Evolutionary conservation across 2,888 invertebrate species (phyloP).

Genomic region (Monopis laevigella): DNA sequence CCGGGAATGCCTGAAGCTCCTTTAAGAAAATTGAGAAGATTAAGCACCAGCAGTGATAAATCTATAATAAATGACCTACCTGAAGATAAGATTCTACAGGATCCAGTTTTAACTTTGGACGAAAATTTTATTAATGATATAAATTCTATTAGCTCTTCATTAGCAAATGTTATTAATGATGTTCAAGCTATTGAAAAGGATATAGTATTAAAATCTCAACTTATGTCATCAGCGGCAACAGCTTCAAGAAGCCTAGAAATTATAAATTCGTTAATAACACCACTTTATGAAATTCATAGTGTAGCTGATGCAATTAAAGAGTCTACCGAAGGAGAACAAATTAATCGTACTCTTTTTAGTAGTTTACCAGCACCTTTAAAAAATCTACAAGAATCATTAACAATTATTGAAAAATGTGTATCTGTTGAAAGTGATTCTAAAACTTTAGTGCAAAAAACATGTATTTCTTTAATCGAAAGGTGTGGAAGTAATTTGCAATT

Average conservation of each 20-base stretch:
- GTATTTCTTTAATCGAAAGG: conserved; percentile 71
- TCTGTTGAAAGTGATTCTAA: conserved; percentile 73
- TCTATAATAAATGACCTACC: conserved; percentile 42
- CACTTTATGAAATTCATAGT: conserved; percentile 71
- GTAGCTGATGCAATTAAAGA: conserved; percentile 66
- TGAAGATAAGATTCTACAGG: neutral
- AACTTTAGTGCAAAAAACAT: conserved; percentile 74
- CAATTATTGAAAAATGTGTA: conserved; percentile 74
- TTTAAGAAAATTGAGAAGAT: conserved; percentile 32
- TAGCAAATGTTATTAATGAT: neutral
- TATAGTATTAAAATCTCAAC: conserved; percentile 70
- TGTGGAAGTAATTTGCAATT: conserved; percentile 66
- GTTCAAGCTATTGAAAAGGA: conserved; percentile 71
- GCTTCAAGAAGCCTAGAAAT: conserved; percentile 74
- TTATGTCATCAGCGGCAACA: conserved; percentile 73
- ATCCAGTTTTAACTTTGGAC: neutral
- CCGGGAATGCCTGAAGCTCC: conserved; percentile 23
- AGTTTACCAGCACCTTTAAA: conserved; percentile 68
- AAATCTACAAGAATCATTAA: conserved; percentile 71
- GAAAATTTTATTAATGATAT: conserved; percentile 22
- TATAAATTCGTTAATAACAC: conserved; percentile 68
- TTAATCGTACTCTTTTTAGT: conserved; percentile 64
- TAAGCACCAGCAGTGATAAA: conserved; percentile 59
- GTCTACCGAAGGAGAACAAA: conserved; percentile 39
- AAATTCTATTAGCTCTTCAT: conserved; percentile 7